These are phyloP conservation scores for Rhizomys pruinosus DNA, from an alignment of 2,113 vertebrate species.

Conservation along the genomic window DNA sequence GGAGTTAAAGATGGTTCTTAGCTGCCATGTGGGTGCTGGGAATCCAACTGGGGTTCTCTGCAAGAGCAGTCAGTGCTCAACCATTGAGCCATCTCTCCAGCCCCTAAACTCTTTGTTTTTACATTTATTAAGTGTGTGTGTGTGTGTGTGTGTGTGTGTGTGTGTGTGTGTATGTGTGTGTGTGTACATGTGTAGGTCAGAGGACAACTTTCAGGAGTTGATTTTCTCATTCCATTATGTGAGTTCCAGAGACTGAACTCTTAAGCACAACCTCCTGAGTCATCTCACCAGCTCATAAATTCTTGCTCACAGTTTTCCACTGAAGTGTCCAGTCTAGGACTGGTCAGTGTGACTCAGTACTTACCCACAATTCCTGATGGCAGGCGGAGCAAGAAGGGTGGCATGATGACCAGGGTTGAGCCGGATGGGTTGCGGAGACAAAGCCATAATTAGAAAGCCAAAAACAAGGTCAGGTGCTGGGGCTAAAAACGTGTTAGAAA, in stretches of 20 bases:
- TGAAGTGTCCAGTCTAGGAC: not conserved
- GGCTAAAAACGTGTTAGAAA: not conserved
- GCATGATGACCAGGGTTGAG: not conserved
- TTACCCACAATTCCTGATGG: conserved; percentile 68
- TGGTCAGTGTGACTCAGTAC: fast-evolving
- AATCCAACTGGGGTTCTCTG: no score
- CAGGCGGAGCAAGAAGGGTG: not conserved
- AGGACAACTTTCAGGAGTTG: not conserved
- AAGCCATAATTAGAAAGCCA: conserved; percentile 4
- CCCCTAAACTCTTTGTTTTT: no score
- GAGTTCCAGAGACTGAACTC: not conserved
- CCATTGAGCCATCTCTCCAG: no score
- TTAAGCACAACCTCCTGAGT: not conserved
- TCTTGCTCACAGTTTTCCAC: not conserved
- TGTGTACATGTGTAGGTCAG: not conserved
- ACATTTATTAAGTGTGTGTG: no score
- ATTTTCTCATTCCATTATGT: not conserved
- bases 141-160: not conserved
- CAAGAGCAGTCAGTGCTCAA: no score
- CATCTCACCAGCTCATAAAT: not conserved
- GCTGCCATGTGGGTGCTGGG: no score
- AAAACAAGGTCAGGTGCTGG: not conserved
- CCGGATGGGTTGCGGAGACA: fast-evolving
- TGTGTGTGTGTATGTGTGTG: not conserved
- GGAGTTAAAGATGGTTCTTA: no score